A percentile compares a stretch with the other conserved stretches of the same genome.
These are phyloP conservation scores for Halichoeres trimaculatus DNA, from an alignment of 2,113 vertebrate genomes.

Conservation along the genomic window DNA sequence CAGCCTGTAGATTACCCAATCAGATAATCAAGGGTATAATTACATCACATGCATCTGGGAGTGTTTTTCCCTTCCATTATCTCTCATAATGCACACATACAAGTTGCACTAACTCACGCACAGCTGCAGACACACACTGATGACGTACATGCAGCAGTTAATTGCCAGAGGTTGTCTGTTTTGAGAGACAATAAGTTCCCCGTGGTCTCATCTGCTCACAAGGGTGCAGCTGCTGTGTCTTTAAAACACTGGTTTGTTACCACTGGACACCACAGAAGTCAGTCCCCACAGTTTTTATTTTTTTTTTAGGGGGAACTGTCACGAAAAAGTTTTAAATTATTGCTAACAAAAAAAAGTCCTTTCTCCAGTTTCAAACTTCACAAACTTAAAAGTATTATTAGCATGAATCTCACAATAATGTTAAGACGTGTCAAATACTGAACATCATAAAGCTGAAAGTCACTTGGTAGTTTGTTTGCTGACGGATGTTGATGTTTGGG, in stretches of 20 bases:
- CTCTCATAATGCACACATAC: conserved; percentile 51
- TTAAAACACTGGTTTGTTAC: neutral
- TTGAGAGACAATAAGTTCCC: conserved; percentile 19
- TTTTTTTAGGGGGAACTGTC: neutral
- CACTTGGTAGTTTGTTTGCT: too few relatives aligned
- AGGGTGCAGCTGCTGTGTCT: conserved; percentile 26
- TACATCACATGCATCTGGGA: conserved; percentile 77
- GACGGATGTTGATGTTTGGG: too few relatives aligned
- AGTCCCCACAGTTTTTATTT: neutral
- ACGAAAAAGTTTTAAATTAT: neutral
- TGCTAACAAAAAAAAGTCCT: neutral
- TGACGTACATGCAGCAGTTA: conserved; percentile 53
- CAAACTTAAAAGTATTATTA: too few relatives aligned
- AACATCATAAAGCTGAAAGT: too few relatives aligned
- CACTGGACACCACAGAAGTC: neutral
- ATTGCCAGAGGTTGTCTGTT: conserved; percentile 42
- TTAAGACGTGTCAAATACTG: too few relatives aligned
- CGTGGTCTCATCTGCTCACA: conserved; percentile 25
- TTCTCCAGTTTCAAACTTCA: too few relatives aligned
- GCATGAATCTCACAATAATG: too few relatives aligned
- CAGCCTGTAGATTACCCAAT: conserved; percentile 75
- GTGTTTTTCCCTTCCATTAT: conserved; percentile 76
- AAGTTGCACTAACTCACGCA: conserved; percentile 23
- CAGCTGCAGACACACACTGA: conserved; percentile 38
- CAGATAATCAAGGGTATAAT: conserved; percentile 76